Percentiles rank a stretch among this genome's conserved stretches.
These are phyloP conservation scores for Chionomys nivalis DNA, from an alignment of 2,113 vertebrate genomes.

Conservation along the genomic window DNA sequence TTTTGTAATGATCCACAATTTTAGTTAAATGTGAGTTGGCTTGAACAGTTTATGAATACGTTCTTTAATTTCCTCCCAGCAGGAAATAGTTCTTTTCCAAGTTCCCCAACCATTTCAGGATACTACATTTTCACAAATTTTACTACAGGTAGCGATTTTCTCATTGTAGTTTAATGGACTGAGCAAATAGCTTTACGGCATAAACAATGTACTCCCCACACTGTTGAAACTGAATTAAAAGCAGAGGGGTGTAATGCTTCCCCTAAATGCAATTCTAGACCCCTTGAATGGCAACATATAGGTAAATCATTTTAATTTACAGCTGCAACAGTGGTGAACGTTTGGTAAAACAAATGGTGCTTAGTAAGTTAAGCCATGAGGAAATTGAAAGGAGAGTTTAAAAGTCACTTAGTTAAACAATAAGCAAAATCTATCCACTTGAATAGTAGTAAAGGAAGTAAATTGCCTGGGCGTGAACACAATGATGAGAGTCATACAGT, in stretches of 20 bases:
- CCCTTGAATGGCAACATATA: background rate
- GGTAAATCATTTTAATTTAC: conserved; percentile 56
- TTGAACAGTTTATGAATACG: background rate
- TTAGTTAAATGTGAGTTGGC: conserved; percentile 34
- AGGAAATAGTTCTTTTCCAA: conserved; percentile 50
- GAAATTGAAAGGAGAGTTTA: conserved; percentile 2
- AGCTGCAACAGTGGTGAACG: conserved; percentile 5
- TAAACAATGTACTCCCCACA: conserved; percentile 34
- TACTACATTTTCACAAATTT: conserved; percentile 20
- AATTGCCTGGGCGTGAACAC: conserved; percentile 23
- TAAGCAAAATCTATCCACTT: conserved; percentile 44
- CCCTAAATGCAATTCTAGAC: conserved; percentile 11
- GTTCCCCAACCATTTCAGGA: conserved; percentile 56
- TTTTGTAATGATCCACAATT: conserved; percentile 26
- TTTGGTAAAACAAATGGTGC: conserved; percentile 43
- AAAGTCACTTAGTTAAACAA: background rate
- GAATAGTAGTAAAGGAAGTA: conserved; percentile 32
- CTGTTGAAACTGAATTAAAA: conserved; percentile 63
- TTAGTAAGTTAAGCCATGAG: conserved; percentile 33
- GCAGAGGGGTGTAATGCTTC: background rate
- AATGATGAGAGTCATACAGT: background rate
- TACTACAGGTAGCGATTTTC: conserved; percentile 59
- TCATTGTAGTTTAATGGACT: conserved; percentile 42
- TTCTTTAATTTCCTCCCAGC: background rate
- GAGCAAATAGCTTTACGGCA: conserved; percentile 14